A percentile compares a stretch with the other conserved stretches of the same genome.
phyloP scores from a whole-genome alignment of 2,888 invertebrate genomes.

The Pyrrhia umbra region DNA sequence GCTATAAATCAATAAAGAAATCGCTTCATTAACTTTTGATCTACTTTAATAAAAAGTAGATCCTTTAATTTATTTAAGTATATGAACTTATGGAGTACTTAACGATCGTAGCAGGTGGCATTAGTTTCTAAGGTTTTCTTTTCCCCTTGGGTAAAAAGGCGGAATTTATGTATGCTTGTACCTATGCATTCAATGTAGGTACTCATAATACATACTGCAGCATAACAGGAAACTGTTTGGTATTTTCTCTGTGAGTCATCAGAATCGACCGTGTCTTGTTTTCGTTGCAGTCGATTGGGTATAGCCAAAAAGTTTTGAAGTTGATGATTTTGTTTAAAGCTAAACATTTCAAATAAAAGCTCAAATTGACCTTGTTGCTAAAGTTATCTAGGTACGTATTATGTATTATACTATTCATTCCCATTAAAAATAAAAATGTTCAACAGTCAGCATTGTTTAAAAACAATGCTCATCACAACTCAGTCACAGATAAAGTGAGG shows the following conservation, averaged over 20 bases:
- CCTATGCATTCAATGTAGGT: conserved; percentile 10
- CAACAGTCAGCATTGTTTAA: conserved; percentile 34
- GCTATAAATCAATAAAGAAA: conserved; percentile 61
- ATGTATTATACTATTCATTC: conserved; percentile 8
- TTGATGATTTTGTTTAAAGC: not conserved
- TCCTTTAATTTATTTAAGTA: conserved; percentile 16
- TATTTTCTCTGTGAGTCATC: conserved; percentile 35
- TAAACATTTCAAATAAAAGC: not conserved
- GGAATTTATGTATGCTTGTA: not conserved
- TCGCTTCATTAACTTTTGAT: conserved; percentile 42
- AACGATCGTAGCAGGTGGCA: too few species aligned
- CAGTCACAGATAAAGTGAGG: conserved; percentile 21
- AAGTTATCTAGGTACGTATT: not conserved
- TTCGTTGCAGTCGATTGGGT: not conserved
- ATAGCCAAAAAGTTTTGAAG: not conserved
- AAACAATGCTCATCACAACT: conserved; percentile 30
- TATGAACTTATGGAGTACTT: too few species aligned
- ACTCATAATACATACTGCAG: conserved; percentile 14
- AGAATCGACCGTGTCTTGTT: not conserved
- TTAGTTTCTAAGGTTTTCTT: not conserved
- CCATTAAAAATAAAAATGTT: conserved; percentile 23
- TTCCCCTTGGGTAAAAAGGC: not conserved
- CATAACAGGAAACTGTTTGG: conserved; percentile 23
- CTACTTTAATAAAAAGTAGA: conserved; percentile 28
- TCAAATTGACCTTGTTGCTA: conserved; percentile 14